These are phyloP conservation scores for Stratiomys singularior DNA, from an alignment of 2,888 invertebrate genomes.

Conservation along the genomic window DNA sequence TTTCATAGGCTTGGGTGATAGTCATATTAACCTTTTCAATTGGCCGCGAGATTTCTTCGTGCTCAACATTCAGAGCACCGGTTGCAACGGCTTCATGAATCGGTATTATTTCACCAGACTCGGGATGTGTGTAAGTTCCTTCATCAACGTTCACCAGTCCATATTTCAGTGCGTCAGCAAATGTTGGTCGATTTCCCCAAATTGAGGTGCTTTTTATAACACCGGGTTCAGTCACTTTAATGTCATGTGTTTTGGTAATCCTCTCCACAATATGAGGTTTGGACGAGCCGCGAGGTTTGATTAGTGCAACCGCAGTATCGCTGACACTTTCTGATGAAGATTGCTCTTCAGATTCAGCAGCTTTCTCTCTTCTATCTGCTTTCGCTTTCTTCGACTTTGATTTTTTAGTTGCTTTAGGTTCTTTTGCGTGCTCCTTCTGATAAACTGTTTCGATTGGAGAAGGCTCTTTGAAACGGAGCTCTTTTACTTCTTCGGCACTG, in stretches of 20 bases:
- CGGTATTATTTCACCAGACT: conserved; percentile 74
- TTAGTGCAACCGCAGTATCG: neutral
- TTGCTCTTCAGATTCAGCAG: conserved; percentile 24
- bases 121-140: conserved; percentile 75
- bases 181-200: conserved; percentile 73
- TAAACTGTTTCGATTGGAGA: too few species aligned
- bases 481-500: conserved; percentile 54
- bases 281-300: conserved; percentile 29
- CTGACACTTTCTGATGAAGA: neutral
- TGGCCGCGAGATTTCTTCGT: neutral
- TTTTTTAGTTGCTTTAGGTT: too few species aligned
- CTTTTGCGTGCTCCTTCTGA: too few species aligned
- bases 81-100: conserved; percentile 78
- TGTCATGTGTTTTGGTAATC: too few species aligned
- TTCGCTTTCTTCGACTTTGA: too few species aligned
- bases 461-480: conserved; percentile 56
- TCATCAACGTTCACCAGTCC: conserved; percentile 74
- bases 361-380: conserved; percentile 18
- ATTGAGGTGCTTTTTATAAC: conserved; percentile 20
- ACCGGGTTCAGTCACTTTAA: conserved; percentile 62
- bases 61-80: conserved; percentile 73
- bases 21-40: conserved; percentile 67
- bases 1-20: conserved; percentile 74
- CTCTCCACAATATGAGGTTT: neutral
- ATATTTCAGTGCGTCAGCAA: conserved; percentile 74